These are phyloP conservation scores for Thysanoteuthis rhombus DNA, from an alignment of 2,888 invertebrate species.

Conservation along the genomic window DNA sequence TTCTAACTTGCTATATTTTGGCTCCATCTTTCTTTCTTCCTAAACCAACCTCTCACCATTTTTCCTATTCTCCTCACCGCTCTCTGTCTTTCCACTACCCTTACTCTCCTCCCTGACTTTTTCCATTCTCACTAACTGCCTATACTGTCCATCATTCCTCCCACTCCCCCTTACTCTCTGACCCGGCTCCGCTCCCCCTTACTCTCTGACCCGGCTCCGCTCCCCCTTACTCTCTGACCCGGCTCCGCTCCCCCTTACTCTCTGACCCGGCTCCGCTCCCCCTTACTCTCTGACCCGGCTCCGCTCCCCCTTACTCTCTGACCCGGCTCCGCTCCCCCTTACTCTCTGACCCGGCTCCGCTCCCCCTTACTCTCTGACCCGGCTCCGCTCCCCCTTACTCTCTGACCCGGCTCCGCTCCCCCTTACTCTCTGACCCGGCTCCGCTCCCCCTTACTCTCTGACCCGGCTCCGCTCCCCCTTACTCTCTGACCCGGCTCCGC, in stretches of 20 bases:
- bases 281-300: not conserved
- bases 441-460: too few relatives aligned
- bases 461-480: too few relatives aligned
- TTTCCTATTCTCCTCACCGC: not conserved
- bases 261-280: not conserved
- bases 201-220: not conserved
- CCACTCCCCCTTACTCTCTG: not conserved
- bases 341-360: not conserved
- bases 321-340: not conserved
- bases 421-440: too few relatives aligned
- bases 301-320: not conserved
- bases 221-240: not conserved
- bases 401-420: too few relatives aligned
- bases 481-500: too few relatives aligned
- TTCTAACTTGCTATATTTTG: not conserved
- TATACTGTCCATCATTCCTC: not conserved
- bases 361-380: too few relatives aligned
- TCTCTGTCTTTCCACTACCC: not conserved
- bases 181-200: not conserved
- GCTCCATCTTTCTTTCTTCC: not conserved
- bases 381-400: too few relatives aligned
- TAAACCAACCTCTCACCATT: not conserved
- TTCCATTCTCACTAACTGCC: not conserved
- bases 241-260: rapidly evolving
- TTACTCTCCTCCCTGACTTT: not conserved